phyloP scores from a whole-genome alignment of 1,140 invertebrate genomes.

The Drosophila burlai region DNA sequence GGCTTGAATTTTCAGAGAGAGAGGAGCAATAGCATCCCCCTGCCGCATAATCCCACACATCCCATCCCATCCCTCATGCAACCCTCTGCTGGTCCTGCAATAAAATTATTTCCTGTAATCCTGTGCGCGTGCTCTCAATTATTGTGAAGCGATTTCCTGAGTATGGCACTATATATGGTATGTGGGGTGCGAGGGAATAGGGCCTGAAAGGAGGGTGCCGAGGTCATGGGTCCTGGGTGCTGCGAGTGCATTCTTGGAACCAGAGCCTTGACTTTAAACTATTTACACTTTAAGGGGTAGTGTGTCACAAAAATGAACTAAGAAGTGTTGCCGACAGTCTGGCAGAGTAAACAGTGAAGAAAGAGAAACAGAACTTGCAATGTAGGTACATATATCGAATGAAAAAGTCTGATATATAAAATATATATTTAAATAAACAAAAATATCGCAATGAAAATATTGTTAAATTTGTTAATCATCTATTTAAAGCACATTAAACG shows the following conservation, averaged over 20 bases:
- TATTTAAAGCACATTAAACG: neutral
- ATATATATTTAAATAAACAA: too few relatives aligned
- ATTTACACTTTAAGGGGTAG: too few relatives aligned
- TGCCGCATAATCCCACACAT: neutral
- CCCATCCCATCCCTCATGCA: constrained; percentile 13
- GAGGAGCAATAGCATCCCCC: constrained; percentile 34
- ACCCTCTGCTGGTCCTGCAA: constrained; percentile 29
- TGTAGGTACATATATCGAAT: too few relatives aligned
- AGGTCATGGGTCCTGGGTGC: neutral
- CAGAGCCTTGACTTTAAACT: neutral
- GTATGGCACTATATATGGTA: neutral
- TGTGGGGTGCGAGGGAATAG: neutral
- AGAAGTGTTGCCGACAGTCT: neutral
- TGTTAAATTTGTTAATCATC: too few relatives aligned
- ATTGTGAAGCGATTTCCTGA: constrained; percentile 61
- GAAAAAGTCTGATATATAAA: too few relatives aligned
- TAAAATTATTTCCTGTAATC: constrained; percentile 77
- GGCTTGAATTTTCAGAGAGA: constrained; percentile 46
- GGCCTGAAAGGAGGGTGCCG: neutral
- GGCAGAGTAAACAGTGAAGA: too few relatives aligned
- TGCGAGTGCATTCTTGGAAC: neutral
- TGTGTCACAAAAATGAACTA: neutral
- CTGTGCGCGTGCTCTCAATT: constrained; percentile 75
- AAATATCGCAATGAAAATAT: too few relatives aligned
- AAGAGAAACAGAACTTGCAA: neutral